These are phyloP conservation scores for Acyrthosiphon pisum DNA, from an alignment of 1,140 invertebrate genomes.

Conservation along the genomic window DNA sequence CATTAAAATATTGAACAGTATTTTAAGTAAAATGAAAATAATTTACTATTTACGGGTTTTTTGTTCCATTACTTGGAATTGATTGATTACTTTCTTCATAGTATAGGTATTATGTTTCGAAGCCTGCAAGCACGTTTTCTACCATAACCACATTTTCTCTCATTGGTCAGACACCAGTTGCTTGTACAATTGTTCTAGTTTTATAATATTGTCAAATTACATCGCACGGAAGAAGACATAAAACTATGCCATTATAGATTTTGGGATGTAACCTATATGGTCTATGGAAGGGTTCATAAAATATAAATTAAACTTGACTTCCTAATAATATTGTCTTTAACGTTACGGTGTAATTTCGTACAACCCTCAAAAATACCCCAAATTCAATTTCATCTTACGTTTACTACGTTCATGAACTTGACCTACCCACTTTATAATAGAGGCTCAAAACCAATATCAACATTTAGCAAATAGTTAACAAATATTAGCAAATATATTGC, in stretches of 20 bases:
- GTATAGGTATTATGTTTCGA: not conserved
- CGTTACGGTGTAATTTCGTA: not conserved
- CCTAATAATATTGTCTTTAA: not conserved
- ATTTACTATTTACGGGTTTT: no score
- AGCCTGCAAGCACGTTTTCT: not conserved
- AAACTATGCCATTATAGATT: not conserved
- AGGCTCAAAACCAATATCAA: no score
- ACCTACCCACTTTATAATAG: no score
- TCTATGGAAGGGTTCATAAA: not conserved
- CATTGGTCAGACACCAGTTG: not conserved
- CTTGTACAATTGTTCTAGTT: no score
- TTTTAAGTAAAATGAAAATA: not conserved
- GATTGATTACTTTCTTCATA: not conserved
- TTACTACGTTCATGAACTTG: no score
- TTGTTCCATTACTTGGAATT: no score
- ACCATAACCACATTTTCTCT: not conserved
- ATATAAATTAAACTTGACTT: not conserved
- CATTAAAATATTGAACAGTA: not conserved
- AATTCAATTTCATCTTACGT: no score
- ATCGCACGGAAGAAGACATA: not conserved
- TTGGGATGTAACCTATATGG: not conserved
- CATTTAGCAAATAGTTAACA: no score
- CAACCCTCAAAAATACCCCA: no score
- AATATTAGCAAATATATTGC: no score
- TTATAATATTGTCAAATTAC: not conserved